phyloP scores from a whole-genome alignment of 2,113 vertebrate species.

The Perca fluviatilis region DNA sequence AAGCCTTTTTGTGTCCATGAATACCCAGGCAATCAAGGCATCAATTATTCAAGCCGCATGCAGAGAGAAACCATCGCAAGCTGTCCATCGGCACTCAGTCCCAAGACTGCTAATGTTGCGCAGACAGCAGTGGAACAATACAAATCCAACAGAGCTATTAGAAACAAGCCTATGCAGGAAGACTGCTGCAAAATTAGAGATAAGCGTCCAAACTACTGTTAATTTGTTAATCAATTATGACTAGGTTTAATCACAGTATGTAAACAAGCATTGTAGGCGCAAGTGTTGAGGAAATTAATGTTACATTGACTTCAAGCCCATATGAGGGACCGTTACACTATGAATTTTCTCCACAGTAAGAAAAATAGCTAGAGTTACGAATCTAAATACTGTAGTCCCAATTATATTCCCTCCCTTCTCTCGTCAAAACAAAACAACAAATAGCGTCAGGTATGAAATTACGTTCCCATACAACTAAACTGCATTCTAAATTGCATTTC shows the following conservation, averaged over 20 bases:
- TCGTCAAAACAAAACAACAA: background rate
- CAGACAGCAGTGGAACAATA: constrained; percentile 58
- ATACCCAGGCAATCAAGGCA: constrained; percentile 80
- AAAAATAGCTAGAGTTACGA: background rate
- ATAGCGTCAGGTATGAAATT: background rate
- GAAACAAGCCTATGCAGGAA: constrained; percentile 12
- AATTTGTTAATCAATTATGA: constrained; percentile 61
- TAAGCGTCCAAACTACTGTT: constrained; percentile 51
- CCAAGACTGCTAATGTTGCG: constrained; percentile 71
- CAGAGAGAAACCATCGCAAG: constrained; percentile 70
- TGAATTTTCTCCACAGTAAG: background rate
- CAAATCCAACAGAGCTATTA: constrained; percentile 57
- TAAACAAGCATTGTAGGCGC: constrained; percentile 40
- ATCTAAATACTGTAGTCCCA: background rate
- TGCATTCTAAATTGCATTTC: no score
- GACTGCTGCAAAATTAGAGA: constrained; percentile 55
- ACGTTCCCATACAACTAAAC: no score
- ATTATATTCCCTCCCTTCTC: background rate
- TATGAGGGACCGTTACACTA: background rate
- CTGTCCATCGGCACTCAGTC: constrained; percentile 67
- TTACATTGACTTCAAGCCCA: background rate
- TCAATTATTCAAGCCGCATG: constrained; percentile 80
- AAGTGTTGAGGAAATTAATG: constrained; percentile 19
- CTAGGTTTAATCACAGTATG: constrained; percentile 59
- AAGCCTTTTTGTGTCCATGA: constrained; percentile 81